phyloP scores from a whole-genome alignment of 37 sponge, comb jelly and placozoan genomes.

The Chondrilla cf. caribensis region DNA sequence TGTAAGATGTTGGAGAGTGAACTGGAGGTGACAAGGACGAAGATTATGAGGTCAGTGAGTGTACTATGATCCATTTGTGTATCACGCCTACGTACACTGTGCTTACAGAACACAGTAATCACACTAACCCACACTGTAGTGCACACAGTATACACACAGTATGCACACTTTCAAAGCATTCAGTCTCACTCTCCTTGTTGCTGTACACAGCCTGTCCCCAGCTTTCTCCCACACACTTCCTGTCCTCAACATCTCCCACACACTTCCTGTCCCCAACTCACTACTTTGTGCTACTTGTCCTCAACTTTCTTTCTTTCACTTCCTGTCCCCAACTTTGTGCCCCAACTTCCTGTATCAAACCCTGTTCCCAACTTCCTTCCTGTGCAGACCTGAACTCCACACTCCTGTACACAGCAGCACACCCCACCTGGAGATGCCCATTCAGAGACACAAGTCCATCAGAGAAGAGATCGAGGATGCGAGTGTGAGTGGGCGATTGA shows the following conservation, averaged over 20 bases:
- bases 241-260: too few relatives aligned
- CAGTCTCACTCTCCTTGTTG: too few relatives aligned
- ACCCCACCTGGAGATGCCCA: not conserved
- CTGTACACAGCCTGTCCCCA: too few relatives aligned
- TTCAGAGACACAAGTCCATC: slow-evolving; percentile 9
- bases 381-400: not conserved
- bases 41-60: not conserved
- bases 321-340: too few relatives aligned
- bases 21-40: not conserved
- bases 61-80: not conserved
- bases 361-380: too few relatives aligned
- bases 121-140: not conserved
- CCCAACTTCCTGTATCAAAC: too few relatives aligned
- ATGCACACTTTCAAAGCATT: too few relatives aligned
- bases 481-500: slow-evolving; percentile 8
- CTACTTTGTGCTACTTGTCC: too few relatives aligned
- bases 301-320: too few relatives aligned
- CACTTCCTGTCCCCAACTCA: too few relatives aligned
- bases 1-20: slow-evolving; percentile 6
- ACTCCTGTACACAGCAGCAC: slow-evolving; percentile 10
- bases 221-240: too few relatives aligned
- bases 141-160: not conserved
- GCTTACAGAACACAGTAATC: too few relatives aligned
- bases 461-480: not conserved
- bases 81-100: not conserved